Evolutionary conservation across 2,888 invertebrate species (phyloP), one percentile per base, ranked within the genome.

Genomic region (Drosophila nr. perissopoda): DNA sequence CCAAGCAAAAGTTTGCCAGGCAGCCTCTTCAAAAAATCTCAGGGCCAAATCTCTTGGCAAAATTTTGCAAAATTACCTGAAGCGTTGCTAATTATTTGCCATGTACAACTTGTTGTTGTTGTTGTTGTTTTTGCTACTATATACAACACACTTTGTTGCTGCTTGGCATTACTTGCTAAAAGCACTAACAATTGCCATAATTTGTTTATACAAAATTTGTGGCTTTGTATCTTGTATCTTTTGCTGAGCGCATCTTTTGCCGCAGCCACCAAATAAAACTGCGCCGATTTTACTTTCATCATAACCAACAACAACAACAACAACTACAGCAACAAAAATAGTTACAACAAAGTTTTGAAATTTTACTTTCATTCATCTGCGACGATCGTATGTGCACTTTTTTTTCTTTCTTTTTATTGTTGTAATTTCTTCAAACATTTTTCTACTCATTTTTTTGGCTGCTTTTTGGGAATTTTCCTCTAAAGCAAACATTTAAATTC

Each of bases 261-360:
- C 61, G 56, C 58, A 60, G 54, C 65, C 58, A 38, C 52, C 59
- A 59, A 63, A 82, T 66, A 84, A 83, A 91, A 88, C 86, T 89
- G 79, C 81, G 79, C 87, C 81, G 85, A 89, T 90, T 91, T 92
- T 89, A 91, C 91, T 91, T 91, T 91, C 91, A 84, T 88, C 87
- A 79, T 66, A 66, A 31, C 40, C 36, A 52, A 58, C 60, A 70
- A 65, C 70, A 70, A 42, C 68, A 74, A 56, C 61, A 71, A 56
- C 46, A 61, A 16, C 34, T 46, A 54, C 60, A 70, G 59, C 66
- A 70, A 38, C 66, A 74, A 52, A 67, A 65, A 57, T 31, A 46
- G 34, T 34, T 40, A 63, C 71, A 71, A 60, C 76, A 60, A 75
- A 36, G 75, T 84, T 84, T 84, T 80, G 64, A 81, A 81, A 87